Conservation (phyloP, 2,113 vertebrate species). For the Campylorhamphus procurvoides region DNA sequence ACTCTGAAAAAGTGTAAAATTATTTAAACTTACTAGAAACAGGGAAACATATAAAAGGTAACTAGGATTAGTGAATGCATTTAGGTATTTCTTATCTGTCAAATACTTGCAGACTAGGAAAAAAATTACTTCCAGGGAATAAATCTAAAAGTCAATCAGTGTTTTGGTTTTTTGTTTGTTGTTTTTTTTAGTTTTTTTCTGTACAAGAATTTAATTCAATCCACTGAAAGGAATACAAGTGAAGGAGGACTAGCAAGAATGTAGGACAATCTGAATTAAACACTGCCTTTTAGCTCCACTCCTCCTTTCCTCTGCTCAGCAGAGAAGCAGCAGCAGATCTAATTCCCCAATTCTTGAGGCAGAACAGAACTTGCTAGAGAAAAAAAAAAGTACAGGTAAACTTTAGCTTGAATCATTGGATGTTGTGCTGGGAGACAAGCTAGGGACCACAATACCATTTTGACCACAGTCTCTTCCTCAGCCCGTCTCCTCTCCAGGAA, state of each 20-base stretch:
- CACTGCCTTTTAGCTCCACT: background rate
- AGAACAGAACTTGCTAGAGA: background rate
- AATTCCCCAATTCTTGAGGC: background rate
- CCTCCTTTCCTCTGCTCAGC: background rate
- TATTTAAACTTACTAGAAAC: background rate
- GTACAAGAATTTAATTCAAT: background rate
- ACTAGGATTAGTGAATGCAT: background rate
- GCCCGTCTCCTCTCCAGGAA: background rate
- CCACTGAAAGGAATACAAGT: background rate
- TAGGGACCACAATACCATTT: background rate
- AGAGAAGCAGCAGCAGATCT: background rate
- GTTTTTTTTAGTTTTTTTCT: background rate
- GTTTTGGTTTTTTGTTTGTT: too few relatives aligned
- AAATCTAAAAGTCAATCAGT: background rate
- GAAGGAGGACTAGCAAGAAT: background rate
- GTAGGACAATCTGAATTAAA: background rate
- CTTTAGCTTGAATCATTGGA: background rate
- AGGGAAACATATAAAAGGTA: background rate
- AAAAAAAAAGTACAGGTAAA: background rate
- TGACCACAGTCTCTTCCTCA: background rate
- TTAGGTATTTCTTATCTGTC: background rate
- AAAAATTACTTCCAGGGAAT: background rate
- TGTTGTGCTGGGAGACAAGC: background rate
- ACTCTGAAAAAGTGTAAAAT: conserved; percentile 75
- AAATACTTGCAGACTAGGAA: background rate